Evolutionary conservation across 2,797 vertebrate species (phyloP).

Genomic region (Mus caroli): DNA sequence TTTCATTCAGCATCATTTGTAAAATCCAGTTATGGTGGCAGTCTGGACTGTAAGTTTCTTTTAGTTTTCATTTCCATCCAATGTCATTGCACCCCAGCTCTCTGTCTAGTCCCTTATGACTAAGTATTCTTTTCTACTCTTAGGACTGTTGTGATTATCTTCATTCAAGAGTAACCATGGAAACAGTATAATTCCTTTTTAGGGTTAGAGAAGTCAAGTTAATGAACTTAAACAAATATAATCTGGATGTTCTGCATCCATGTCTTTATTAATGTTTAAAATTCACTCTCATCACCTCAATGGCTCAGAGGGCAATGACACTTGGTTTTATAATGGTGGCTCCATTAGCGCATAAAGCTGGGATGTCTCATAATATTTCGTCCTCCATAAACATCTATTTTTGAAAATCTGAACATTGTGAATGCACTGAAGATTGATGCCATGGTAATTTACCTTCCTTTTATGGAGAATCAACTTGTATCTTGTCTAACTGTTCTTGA

Average conservation of each 20-base stretch:
- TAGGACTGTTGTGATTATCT: conserved; percentile 58
- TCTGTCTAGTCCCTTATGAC: conserved; percentile 57
- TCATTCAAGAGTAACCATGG: conserved; percentile 74
- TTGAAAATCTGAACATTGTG: conserved; percentile 37
- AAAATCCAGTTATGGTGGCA: neutral
- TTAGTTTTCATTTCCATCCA: conserved; percentile 47
- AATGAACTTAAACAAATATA: conserved; percentile 85
- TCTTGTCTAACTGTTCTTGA: conserved; percentile 76
- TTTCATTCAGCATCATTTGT: conserved; percentile 1
- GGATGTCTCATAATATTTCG: neutral
- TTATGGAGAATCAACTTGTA: conserved; percentile 77
- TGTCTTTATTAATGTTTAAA: conserved; percentile 81
- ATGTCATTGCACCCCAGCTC: conserved; percentile 42
- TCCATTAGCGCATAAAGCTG: conserved; percentile 1
- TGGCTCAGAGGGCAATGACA: conserved; percentile 74
- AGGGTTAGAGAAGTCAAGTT: conserved; percentile 83
- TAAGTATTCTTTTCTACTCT: conserved; percentile 56
- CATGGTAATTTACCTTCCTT: conserved; percentile 64
- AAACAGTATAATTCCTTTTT: conserved; percentile 61
- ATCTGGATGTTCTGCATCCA: conserved; percentile 81
- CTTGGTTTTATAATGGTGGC: conserved; percentile 70
- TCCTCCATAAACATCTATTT: conserved; percentile 41
- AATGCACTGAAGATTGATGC: neutral
- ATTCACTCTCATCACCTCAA: conserved; percentile 74
- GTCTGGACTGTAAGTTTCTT: neutral